These are phyloP conservation scores for Oasisia sp. DNA, from an alignment of 2,888 invertebrate genomes.

Conservation along the genomic window DNA sequence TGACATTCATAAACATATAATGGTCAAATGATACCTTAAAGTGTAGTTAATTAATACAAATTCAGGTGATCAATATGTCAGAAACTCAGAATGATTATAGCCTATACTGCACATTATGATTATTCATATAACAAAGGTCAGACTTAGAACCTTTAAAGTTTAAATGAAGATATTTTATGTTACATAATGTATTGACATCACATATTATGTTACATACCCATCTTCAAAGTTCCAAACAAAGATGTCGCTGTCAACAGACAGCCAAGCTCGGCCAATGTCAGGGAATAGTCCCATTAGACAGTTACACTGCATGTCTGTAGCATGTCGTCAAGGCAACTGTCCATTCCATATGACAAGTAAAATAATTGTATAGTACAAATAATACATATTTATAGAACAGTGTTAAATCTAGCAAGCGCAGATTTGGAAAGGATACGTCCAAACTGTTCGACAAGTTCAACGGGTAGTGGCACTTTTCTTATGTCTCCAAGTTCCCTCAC, in stretches of 20 bases:
- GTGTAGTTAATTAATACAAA: too few species aligned
- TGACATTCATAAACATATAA: too few species aligned
- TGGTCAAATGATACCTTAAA: too few species aligned
- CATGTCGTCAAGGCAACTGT: background rate
- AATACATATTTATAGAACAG: background rate
- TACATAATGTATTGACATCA: too few species aligned
- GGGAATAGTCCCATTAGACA: conserved; percentile 98
- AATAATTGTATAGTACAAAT: background rate
- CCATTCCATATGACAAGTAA: conserved; percentile 18
- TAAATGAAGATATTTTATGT: too few species aligned
- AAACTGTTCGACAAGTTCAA: conserved; percentile 94
- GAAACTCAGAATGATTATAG: too few species aligned
- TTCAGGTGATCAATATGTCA: too few species aligned
- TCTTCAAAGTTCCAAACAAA: conserved; percentile 98
- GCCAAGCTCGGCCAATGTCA: conserved; percentile 94
- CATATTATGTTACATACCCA: too few species aligned
- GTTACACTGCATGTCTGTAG: conserved; percentile 90
- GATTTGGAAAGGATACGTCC: conserved; percentile 75
- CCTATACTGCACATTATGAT: too few species aligned
- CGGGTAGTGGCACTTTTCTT: conserved; percentile 82
- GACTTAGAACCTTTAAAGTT: background rate
- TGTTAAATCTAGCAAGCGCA: background rate
- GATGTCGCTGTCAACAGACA: conserved; percentile 96
- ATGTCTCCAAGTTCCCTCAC: conserved; percentile 79
- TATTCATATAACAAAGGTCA: background rate